phyloP scores from a whole-genome alignment of 2,113 vertebrate species.

The Peucedramus taeniatus region DNA sequence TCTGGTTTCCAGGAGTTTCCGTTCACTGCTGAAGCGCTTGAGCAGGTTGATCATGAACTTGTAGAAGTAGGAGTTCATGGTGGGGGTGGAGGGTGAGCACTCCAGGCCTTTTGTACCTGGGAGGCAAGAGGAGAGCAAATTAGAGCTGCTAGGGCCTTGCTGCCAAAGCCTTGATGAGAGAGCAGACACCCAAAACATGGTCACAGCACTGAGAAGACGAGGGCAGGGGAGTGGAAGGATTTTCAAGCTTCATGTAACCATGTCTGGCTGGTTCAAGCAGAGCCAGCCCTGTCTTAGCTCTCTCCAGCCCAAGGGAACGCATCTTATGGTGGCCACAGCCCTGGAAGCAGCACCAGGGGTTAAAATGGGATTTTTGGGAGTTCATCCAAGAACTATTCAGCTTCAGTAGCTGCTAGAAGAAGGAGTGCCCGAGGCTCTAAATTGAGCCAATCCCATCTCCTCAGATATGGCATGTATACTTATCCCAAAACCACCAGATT shows the following conservation, averaged over 20 bases:
- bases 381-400: not conserved
- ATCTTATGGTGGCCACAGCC: not conserved
- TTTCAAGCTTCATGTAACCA: not conserved
- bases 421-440: not conserved
- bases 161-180: not conserved
- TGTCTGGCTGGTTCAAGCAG: not conserved
- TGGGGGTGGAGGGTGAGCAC: conserved; percentile 91
- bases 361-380: not conserved
- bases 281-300: not conserved
- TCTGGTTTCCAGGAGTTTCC: conserved; percentile 89
- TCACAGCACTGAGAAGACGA: not conserved
- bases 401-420: not conserved
- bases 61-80: conserved; percentile 99
- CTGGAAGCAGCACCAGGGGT: not conserved
- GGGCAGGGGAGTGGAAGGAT: not conserved
- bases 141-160: not conserved
- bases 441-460: not conserved
- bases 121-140: not conserved
- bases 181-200: not conserved
- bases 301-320: not conserved
- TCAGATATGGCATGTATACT: not conserved
- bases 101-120: conserved; percentile 80
- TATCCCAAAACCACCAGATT: not conserved
- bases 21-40: conserved; percentile 90
- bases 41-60: conserved; percentile 99